phyloP scores from a whole-genome alignment of 2,797 vertebrate species.

The Merluccius polli region DNA sequence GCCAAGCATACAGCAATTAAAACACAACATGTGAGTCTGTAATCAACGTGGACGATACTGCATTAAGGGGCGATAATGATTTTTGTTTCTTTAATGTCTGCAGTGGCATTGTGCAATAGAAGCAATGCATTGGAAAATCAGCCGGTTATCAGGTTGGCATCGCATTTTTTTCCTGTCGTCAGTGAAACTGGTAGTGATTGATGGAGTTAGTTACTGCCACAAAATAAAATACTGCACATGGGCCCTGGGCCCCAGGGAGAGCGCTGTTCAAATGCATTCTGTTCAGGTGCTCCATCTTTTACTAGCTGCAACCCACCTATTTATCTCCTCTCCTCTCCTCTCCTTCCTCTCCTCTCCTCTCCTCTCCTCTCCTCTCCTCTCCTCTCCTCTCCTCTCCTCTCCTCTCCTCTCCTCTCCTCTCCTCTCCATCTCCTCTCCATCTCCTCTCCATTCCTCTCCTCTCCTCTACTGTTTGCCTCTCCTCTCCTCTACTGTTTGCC shows the following conservation, averaged over 20 bases:
- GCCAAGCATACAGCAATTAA: not conserved
- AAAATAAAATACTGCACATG: slow-evolving; percentile 5
- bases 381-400: not conserved
- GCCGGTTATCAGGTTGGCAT: not conserved
- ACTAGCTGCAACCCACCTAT: not conserved
- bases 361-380: not conserved
- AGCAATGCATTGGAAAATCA: slow-evolving; percentile 2
- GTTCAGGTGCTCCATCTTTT: slow-evolving; percentile 7
- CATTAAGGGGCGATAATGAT: not conserved
- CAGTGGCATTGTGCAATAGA: not conserved
- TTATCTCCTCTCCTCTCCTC: not conserved
- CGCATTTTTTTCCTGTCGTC: not conserved
- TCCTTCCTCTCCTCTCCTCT: not conserved
- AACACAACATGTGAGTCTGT: not conserved
- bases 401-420: not conserved
- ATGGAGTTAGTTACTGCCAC: slow-evolving; percentile 14
- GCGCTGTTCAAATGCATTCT: slow-evolving; percentile 29
- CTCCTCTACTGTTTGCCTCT: not conserved
- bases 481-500: too few relatives aligned
- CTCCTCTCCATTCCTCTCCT: not conserved
- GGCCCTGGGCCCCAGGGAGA: not conserved
- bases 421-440: not conserved
- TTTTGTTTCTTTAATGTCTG: not conserved
- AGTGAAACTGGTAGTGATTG: slow-evolving; percentile 10
- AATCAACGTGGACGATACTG: not conserved